Evolutionary conservation across 2,888 invertebrate genomes (phyloP).

Genomic region (Campoletis raptor): DNA sequence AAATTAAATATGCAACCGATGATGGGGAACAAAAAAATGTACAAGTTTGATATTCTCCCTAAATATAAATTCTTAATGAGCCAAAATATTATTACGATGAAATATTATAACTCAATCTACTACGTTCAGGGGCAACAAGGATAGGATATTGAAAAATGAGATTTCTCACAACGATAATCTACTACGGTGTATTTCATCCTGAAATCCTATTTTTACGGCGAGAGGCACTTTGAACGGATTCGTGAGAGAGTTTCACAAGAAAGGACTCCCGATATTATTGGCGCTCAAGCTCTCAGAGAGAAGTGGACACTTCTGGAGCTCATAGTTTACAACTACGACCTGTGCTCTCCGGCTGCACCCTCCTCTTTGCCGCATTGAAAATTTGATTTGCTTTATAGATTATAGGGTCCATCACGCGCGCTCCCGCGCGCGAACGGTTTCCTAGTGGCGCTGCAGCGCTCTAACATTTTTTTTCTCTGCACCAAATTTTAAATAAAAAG

Average conservation of each 20-base stretch:
- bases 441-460: too few species aligned
- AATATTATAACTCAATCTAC: slow-evolving; percentile 41
- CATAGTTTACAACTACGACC: slow-evolving; percentile 67
- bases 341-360: slow-evolving; percentile 13
- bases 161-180: slow-evolving; percentile 58
- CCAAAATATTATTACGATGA: slow-evolving; percentile 1
- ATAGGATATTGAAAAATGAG: slow-evolving; percentile 59
- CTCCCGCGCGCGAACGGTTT: too few species aligned
- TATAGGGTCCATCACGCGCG: too few species aligned
- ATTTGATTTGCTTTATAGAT: slow-evolving; percentile 36
- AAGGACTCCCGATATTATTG: slow-evolving; percentile 65
- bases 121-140: not conserved
- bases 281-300: slow-evolving; percentile 59
- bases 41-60: not conserved
- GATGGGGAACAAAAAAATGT: not conserved
- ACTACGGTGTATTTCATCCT: slow-evolving; percentile 49
- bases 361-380: slow-evolving; percentile 28
- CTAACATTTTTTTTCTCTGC: too few species aligned
- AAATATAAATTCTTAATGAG: not conserved
- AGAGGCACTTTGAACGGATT: slow-evolving; percentile 54
- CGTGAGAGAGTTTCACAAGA: slow-evolving; percentile 42
- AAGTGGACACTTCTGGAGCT: slow-evolving; percentile 71
- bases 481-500: too few species aligned
- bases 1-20: not conserved
- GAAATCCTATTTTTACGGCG: slow-evolving; percentile 62